Conservation (phyloP, 2,113 vertebrate genomes). For the Platanista minor region DNA sequence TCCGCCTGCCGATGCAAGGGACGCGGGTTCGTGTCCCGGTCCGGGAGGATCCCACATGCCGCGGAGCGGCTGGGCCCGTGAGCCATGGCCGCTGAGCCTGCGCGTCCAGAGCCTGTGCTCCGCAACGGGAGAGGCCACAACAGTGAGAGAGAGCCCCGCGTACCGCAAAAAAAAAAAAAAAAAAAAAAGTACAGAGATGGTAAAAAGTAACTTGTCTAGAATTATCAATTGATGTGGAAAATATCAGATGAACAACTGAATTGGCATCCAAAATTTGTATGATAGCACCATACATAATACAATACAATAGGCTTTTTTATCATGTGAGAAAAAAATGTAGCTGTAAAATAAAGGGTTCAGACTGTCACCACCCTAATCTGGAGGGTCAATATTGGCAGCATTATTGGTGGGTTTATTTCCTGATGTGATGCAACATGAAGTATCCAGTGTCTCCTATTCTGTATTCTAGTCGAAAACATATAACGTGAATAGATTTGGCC, state of each 20-base stretch:
- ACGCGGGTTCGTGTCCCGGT: too few relatives aligned
- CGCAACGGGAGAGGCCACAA: too few relatives aligned
- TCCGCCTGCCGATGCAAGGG: too few relatives aligned
- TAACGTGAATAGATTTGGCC: background rate
- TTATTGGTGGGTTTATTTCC: background rate
- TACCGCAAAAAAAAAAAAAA: too few relatives aligned
- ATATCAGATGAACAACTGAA: background rate
- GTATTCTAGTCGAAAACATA: background rate
- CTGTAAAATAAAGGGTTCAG: background rate
- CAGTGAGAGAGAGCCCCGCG: too few relatives aligned
- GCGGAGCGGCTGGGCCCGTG: too few relatives aligned
- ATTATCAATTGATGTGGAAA: conserved; percentile 32
- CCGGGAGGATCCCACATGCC: too few relatives aligned
- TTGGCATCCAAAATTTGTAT: background rate
- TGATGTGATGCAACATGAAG: background rate
- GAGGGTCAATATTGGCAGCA: background rate
- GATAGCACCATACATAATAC: background rate
- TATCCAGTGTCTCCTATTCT: background rate
- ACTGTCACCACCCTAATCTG: background rate
- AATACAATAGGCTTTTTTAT: background rate
- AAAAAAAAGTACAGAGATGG: background rate
- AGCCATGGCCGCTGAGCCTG: too few relatives aligned
- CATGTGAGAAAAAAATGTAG: background rate
- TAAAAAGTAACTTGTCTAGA: conserved; percentile 5
- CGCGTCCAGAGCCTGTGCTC: too few relatives aligned